phyloP scores from a whole-genome alignment of 2,113 vertebrate genomes.

The Boulengeromyrus knoepffleri region DNA sequence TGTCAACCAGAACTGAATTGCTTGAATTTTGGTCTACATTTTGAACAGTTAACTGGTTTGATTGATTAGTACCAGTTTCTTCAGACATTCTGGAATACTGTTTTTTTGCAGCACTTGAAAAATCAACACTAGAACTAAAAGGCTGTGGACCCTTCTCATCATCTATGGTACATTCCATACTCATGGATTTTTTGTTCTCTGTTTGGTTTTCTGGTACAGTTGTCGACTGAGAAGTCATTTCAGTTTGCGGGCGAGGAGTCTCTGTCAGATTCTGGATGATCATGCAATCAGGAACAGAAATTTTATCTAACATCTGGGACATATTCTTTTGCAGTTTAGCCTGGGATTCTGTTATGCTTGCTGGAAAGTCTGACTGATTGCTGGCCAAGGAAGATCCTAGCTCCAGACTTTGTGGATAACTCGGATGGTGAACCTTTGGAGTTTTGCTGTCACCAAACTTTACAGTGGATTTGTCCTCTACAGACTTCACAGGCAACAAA shows the following conservation, averaged over 20 bases:
- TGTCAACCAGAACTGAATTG: background rate
- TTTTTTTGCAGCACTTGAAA: constrained; percentile 11
- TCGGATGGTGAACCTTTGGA: constrained; percentile 26
- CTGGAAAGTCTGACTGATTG: constrained; percentile 22
- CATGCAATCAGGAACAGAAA: constrained; percentile 31
- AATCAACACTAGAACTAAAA: constrained; percentile 14
- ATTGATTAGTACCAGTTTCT: background rate
- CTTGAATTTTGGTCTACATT: background rate
- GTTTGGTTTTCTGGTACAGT: background rate
- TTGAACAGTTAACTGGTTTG: background rate
- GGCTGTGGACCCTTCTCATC: background rate
- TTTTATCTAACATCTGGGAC: constrained; percentile 23
- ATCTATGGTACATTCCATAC: constrained; percentile 12
- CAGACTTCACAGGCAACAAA: background rate
- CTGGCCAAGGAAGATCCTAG: constrained; percentile 22
- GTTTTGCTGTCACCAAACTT: constrained; percentile 29
- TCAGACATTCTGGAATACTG: background rate
- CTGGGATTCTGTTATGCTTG: constrained; percentile 22
- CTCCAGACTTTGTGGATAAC: constrained; percentile 26
- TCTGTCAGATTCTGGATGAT: constrained; percentile 30
- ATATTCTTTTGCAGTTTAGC: constrained; percentile 20
- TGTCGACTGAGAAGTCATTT: background rate
- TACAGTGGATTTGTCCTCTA: constrained; percentile 23
- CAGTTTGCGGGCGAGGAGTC: background rate
- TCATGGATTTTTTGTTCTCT: background rate